phyloP scores from a whole-genome alignment of 2,113 vertebrate species.

The Scytalopus superciliaris region DNA sequence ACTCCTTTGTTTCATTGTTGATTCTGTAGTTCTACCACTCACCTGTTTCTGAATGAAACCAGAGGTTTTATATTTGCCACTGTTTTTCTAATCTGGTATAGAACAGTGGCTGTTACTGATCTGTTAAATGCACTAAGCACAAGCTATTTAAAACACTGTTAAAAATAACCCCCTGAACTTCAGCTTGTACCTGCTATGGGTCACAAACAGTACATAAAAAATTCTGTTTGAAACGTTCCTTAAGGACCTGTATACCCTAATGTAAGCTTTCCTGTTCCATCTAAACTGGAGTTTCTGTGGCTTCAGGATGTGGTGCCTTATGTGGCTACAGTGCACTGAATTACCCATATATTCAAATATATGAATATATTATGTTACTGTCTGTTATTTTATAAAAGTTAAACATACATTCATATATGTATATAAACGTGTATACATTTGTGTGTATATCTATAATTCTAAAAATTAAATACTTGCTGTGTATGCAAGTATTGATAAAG shows the following conservation, averaged over 20 bases:
- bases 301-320: background rate
- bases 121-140: background rate
- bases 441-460: background rate
- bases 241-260: background rate
- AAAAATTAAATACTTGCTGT: background rate
- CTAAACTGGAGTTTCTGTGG: background rate
- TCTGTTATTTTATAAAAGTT: background rate
- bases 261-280: background rate
- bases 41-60: background rate
- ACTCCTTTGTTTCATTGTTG: background rate
- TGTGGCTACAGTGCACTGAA: background rate
- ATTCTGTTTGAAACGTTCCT: background rate
- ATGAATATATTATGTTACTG: background rate
- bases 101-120: background rate
- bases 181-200: background rate
- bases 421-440: background rate
- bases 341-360: background rate
- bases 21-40: background rate
- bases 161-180: background rate
- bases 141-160: background rate
- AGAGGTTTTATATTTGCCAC: background rate
- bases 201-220: background rate
- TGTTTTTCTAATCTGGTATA: background rate
- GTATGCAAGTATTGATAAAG: background rate
- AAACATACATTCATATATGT: accelerated